These are phyloP conservation scores for Diarsia rubi DNA, from an alignment of 2,888 invertebrate genomes.

Conservation along the genomic window DNA sequence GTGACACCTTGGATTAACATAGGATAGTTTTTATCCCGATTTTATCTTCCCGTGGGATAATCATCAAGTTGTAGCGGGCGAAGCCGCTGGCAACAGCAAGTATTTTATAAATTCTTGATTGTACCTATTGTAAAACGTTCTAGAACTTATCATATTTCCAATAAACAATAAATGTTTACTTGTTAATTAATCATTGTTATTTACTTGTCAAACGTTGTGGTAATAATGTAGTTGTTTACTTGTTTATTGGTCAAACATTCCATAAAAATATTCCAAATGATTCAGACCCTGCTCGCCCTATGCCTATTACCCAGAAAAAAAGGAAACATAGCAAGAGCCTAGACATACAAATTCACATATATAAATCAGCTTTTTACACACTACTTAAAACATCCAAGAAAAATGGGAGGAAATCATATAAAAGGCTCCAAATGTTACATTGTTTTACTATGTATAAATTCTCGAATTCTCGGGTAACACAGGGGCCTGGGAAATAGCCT, in stretches of 20 bases:
- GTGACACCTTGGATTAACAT: no score
- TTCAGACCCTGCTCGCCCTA: not conserved
- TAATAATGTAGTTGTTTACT: no score
- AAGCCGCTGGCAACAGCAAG: no score
- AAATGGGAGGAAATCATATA: constrained; percentile 52
- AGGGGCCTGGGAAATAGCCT: constrained; percentile 46
- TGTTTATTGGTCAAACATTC: not conserved
- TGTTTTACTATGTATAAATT: constrained; percentile 51
- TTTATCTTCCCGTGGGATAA: no score
- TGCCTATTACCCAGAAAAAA: no score
- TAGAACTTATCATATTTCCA: not conserved
- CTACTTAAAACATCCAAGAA: constrained; percentile 35
- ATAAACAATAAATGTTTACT: not conserved
- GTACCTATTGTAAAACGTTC: not conserved
- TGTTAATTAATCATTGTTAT: no score
- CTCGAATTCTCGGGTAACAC: constrained; percentile 42
- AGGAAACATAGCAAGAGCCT: constrained; percentile 3
- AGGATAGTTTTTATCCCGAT: no score
- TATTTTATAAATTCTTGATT: no score
- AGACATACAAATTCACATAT: constrained; percentile 12
- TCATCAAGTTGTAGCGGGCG: no score
- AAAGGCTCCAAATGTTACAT: constrained; percentile 44
- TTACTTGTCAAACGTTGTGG: no score
- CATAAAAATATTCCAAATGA: not conserved
- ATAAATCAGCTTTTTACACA: constrained; percentile 39